Base-by-base conservation (phyloP, 2,888 invertebrate species). In the Chaetogeoica ovagalla region DNA sequence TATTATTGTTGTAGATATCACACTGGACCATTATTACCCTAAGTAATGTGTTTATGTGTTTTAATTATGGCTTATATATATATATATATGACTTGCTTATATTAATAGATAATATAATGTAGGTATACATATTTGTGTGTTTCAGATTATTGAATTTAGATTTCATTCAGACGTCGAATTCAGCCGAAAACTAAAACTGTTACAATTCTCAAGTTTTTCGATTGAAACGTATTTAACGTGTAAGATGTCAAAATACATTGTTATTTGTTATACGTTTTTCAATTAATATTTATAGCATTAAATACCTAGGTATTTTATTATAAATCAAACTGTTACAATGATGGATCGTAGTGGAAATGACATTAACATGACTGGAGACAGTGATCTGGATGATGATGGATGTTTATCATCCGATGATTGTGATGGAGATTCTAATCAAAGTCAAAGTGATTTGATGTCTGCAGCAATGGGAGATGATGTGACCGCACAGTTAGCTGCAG, bases 401-500 rank as follows among this genome's bases (percentile, higher is more conserved):
- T 92, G 91, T 73, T 93, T 94, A 63, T 84, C 85, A 0, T 84
- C 84, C 6, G 84, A 84, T 69, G 71, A 81, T 66, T 79, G 79
- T 9, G 79, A 79, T 71, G 79, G 79, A 39, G 79, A 79, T 55
- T 83, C 83, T 3, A 84, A 84, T 37, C 85, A 85, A 39, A 85
- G 84, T 82, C 84, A 84, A n/a, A 89, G 90, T 3, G 97, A 97
- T 85, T 90, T 96, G 83, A 91, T 96, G 87, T 91, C 93, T 84
- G 92, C 91, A 81, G 92, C 93, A 73, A 93, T 94, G 91, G 92
- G 93, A 84, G 97, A 97, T 87, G 97, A 97, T 86, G 95, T 98
- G 84, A 96, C 97, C 83, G 95, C 97, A 86, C 97, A 97, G 86
- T 89, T 98, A 84, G 97, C 96, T 79, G 96, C 97, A 84, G 96